These are phyloP conservation scores for Odontamblyopus lacepedii DNA, from an alignment of 2,797 vertebrate genomes.

Conservation along the genomic window DNA sequence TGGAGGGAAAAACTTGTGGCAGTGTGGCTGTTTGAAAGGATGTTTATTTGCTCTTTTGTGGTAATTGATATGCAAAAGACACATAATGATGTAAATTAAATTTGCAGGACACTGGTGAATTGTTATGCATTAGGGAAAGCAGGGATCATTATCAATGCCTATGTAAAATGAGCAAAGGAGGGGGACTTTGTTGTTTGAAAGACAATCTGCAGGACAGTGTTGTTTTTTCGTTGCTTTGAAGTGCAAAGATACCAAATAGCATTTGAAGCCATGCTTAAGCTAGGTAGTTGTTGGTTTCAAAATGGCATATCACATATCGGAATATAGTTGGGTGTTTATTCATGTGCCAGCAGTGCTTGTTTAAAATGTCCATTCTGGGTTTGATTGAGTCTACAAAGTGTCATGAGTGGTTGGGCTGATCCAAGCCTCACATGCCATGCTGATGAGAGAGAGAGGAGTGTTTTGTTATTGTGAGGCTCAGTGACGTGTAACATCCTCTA, in stretches of 20 bases:
- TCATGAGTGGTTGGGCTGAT: slow-evolving; percentile 11
- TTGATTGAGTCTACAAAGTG: slow-evolving; percentile 3
- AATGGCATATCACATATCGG: neutral
- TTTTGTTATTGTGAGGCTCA: slow-evolving; percentile 74
- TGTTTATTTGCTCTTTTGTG: slow-evolving; percentile 55
- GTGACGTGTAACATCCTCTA: slow-evolving; percentile 69
- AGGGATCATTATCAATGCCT: slow-evolving; percentile 34
- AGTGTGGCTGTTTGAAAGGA: slow-evolving; percentile 30
- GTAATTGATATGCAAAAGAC: slow-evolving; percentile 58
- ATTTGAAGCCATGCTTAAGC: neutral
- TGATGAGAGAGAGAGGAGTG: slow-evolving; percentile 49
- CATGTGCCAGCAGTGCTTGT: neutral
- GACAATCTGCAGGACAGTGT: slow-evolving; percentile 12
- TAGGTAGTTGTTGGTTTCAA: neutral
- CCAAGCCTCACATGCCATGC: slow-evolving; percentile 28
- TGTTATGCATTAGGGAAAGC: slow-evolving; percentile 47
- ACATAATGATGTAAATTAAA: slow-evolving; percentile 62
- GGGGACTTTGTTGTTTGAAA: slow-evolving; percentile 22
- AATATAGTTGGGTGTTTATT: neutral
- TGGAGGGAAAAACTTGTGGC: neutral
- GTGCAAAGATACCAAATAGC: neutral
- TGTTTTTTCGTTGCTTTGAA: slow-evolving; percentile 10
- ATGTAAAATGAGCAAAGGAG: slow-evolving; percentile 24
- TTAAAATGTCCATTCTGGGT: neutral
- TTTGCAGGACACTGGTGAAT: slow-evolving; percentile 57